Percentiles rank a stretch among this genome's conserved stretches.
Evolutionary conservation across 1,140 invertebrate species (phyloP).

Genomic region (Caenorhabditis briggsae): DNA sequence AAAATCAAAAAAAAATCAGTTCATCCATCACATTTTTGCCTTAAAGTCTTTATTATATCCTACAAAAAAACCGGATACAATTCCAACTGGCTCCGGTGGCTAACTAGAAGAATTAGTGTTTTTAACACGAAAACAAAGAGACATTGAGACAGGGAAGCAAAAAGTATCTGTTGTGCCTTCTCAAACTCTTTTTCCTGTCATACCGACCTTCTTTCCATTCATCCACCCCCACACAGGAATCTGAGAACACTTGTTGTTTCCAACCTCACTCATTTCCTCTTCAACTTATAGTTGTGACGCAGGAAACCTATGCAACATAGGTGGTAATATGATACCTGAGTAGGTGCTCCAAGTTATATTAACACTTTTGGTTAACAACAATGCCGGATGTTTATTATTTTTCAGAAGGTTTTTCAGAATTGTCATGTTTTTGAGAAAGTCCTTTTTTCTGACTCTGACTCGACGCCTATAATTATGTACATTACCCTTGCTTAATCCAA

Average conservation of each 20-base stretch:
- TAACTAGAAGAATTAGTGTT: background rate
- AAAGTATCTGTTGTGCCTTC: background rate
- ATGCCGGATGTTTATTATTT: background rate
- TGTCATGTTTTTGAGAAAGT: too few relatives aligned
- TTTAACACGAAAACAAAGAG: background rate
- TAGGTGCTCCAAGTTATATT: background rate
- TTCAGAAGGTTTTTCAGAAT: too few relatives aligned
- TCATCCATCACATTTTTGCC: too few relatives aligned
- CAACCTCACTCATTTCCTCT: conserved; percentile 6
- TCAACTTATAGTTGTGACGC: background rate
- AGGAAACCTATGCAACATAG: conserved; percentile 46
- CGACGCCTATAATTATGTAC: too few relatives aligned
- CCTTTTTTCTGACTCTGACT: too few relatives aligned
- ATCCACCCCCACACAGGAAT: conserved; percentile 45
- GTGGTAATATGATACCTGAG: background rate
- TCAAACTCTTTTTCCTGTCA: conserved; percentile 6
- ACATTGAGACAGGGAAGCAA: background rate
- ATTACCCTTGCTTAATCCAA: too few relatives aligned
- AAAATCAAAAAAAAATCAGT: too few relatives aligned
- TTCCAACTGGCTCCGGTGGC: too few relatives aligned
- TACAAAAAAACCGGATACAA: too few relatives aligned
- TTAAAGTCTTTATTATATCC: too few relatives aligned
- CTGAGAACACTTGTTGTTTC: conserved; percentile 35
- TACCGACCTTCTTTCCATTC: background rate
- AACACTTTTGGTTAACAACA: conserved; percentile 10